A percentile compares a stretch with the other conserved stretches of the same genome.
phyloP scores from a whole-genome alignment of 2,888 invertebrate species.

The Microchrysa polita region DNA sequence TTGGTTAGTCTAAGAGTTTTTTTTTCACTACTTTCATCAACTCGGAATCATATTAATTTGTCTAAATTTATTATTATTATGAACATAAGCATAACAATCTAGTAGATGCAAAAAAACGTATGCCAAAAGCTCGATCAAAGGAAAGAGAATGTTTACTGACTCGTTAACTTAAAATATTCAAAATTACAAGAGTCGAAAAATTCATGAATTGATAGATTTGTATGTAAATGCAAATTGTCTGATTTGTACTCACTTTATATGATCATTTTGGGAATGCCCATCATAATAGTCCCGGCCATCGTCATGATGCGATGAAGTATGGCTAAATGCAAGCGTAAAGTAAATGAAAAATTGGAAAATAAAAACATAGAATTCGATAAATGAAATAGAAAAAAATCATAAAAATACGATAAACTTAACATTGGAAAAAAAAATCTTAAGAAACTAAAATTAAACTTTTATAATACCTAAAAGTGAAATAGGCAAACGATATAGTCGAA shows the following conservation, averaged over 20 bases:
- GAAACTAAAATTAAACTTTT: slow-evolving; percentile 29
- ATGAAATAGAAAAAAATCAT: slow-evolving; percentile 42
- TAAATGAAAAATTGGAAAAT: slow-evolving; percentile 48
- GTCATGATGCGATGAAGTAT: slow-evolving; percentile 56
- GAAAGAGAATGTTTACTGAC: slow-evolving; percentile 14
- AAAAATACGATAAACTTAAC: slow-evolving; percentile 13
- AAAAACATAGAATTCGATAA: slow-evolving; percentile 47
- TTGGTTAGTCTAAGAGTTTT: no score
- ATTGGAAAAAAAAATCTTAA: not conserved
- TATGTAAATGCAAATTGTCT: not conserved
- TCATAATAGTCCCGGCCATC: slow-evolving; percentile 57
- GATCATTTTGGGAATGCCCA: slow-evolving; percentile 56
- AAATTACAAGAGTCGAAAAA: not conserved
- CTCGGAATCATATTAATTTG: no score
- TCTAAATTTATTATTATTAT: no score
- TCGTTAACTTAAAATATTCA: not conserved
- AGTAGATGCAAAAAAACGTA: slow-evolving; percentile 21
- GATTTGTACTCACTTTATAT: slow-evolving; percentile 56
- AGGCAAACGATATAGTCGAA: slow-evolving; percentile 45
- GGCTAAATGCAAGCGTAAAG: slow-evolving; percentile 57
- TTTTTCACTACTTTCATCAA: no score
- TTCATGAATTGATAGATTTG: not conserved
- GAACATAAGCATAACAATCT: slow-evolving; percentile 4
- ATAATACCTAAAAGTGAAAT: slow-evolving; percentile 28
- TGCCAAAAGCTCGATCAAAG: slow-evolving; percentile 10